These are phyloP conservation scores for Polyploca ridens DNA, from an alignment of 2,888 invertebrate genomes.

Conservation along the genomic window DNA sequence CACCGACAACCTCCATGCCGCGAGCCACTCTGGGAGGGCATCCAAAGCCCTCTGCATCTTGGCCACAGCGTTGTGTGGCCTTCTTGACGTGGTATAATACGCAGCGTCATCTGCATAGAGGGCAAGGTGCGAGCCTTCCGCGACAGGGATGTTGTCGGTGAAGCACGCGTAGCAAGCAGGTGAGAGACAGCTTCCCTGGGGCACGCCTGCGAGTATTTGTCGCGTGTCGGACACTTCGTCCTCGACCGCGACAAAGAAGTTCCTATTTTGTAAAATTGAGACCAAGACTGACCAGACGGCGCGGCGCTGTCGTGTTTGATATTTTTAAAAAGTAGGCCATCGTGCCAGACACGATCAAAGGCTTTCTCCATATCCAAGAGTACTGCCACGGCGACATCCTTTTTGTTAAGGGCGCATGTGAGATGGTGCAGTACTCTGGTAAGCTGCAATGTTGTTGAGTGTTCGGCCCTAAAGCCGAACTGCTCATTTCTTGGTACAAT, in stretches of 20 bases:
- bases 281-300: conserved; percentile 21
- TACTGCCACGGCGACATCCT: conserved; percentile 26
- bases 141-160: conserved; percentile 30
- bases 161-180: conserved; percentile 25
- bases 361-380: conserved; percentile 20
- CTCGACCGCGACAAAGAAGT: conserved; percentile 30
- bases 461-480: conserved; percentile 25
- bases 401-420: conserved; percentile 23
- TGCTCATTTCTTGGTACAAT: conserved; percentile 21
- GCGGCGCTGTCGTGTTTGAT: too few species aligned
- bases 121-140: not conserved
- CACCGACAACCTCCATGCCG: not conserved
- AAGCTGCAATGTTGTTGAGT: conserved; percentile 39
- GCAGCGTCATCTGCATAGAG: not conserved
- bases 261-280: conserved; percentile 22
- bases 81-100: conserved; percentile 18
- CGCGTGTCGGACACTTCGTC: conserved; percentile 10
- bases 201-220: conserved; percentile 28
- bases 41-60: conserved; percentile 19
- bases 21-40: conserved; percentile 18
- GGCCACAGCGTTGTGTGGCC: not conserved
- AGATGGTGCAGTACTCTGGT: conserved; percentile 32
- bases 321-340: too few species aligned
- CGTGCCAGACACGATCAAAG: conserved; percentile 23
- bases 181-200: conserved; percentile 19